Conservation (phyloP, 64 coral and sea anemone genomes). For the Trachythela sp. region DNA sequence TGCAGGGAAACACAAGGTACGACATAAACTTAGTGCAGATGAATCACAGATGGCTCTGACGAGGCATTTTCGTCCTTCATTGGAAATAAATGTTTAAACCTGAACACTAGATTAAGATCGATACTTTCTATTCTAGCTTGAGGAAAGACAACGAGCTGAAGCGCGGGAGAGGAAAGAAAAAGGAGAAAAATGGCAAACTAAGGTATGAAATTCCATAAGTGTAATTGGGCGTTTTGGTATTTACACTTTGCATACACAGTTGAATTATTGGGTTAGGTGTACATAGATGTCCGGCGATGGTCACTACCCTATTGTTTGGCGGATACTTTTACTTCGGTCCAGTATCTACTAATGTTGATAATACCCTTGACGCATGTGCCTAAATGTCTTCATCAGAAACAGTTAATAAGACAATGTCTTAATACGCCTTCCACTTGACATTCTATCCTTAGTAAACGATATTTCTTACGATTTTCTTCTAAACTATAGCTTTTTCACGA, state of each 20-base stretch:
- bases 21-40: background rate
- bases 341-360: too few species aligned
- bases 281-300: too few species aligned
- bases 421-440: too few species aligned
- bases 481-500: constrained; percentile 81
- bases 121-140: constrained; percentile 54
- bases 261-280: too few species aligned
- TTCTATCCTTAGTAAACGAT: background rate
- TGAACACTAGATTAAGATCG: background rate
- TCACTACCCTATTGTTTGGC: too few species aligned
- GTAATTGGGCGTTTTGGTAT: background rate
- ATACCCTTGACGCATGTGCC: too few species aligned
- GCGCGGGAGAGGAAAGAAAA: constrained; percentile 86
- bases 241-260: background rate
- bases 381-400: too few species aligned
- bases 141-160: constrained; percentile 86
- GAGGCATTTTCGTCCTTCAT: background rate
- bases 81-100: background rate
- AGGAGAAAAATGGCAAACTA: constrained; percentile 79
- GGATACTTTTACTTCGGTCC: too few species aligned
- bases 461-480: background rate
- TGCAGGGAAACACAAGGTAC: constrained; percentile 85
- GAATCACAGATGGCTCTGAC: background rate
- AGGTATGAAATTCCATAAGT: constrained; percentile 31
- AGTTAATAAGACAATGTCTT: too few species aligned